These are phyloP conservation scores for Mystacides longicornis DNA, from an alignment of 2,888 invertebrate genomes.

Conservation along the genomic window DNA sequence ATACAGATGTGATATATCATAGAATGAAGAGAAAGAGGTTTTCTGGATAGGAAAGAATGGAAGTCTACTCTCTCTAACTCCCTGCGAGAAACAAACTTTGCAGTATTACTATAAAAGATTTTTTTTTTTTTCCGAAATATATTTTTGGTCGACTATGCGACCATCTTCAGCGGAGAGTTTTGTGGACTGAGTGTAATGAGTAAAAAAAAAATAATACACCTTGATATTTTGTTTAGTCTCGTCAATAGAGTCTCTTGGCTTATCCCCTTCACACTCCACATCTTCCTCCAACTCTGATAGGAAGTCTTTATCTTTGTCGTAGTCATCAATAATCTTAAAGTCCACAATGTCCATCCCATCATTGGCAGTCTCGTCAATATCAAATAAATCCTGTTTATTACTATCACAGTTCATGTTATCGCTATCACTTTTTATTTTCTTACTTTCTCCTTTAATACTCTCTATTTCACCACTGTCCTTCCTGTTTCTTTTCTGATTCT, in stretches of 20 bases:
- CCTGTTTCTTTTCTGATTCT: constrained; percentile 46
- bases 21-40: too few relatives aligned
- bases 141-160: too few relatives aligned
- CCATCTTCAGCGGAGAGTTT: too few relatives aligned
- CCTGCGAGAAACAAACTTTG: too few relatives aligned
- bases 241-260: constrained; percentile 32
- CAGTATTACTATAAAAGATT: too few relatives aligned
- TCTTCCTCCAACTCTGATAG: constrained; percentile 48
- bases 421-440: constrained; percentile 35
- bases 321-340: constrained; percentile 27
- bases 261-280: constrained; percentile 46
- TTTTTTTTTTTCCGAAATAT: too few relatives aligned
- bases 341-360: constrained; percentile 45
- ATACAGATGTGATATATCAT: too few relatives aligned
- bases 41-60: too few relatives aligned
- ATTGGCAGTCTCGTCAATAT: constrained; percentile 46
- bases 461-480: constrained; percentile 52
- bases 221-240: constrained; percentile 29
- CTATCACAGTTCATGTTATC: constrained; percentile 26
- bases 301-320: constrained; percentile 41
- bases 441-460: constrained; percentile 34
- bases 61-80: too few relatives aligned
- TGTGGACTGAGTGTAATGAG: too few relatives aligned
- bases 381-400: constrained; percentile 29
- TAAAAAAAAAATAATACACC: too few relatives aligned